Evolutionary conservation across 1,140 invertebrate species (phyloP).

Genomic region (Heliconius melpomene): DNA sequence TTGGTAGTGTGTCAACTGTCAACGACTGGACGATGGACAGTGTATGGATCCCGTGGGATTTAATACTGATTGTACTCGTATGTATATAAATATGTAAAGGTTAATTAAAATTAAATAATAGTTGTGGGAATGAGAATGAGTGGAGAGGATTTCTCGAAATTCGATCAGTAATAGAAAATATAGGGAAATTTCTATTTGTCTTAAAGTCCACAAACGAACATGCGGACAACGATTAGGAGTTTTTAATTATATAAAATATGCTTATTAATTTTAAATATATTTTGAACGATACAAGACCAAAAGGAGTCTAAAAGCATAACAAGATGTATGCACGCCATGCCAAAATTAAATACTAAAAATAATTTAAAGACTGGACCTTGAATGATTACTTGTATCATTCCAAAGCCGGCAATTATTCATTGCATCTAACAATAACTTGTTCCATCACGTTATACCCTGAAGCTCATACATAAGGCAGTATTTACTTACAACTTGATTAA

Average conservation of each 20-base stretch:
- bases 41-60: background rate
- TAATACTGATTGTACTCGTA: background rate
- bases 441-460: background rate
- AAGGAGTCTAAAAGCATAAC: background rate
- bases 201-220: background rate
- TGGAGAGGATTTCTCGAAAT: too few species aligned
- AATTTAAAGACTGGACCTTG: background rate
- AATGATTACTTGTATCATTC: background rate
- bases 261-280: too few species aligned
- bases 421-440: background rate
- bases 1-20: constrained; percentile 2
- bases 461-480: background rate
- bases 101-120: too few species aligned
- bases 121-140: too few species aligned
- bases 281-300: too few species aligned
- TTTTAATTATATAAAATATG: too few species aligned
- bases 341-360: background rate
- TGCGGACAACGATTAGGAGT: too few species aligned
- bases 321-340: background rate
- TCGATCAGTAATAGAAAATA: too few species aligned
- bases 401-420: background rate
- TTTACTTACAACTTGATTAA: constrained; percentile 9
- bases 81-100: background rate
- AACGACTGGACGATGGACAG: background rate
- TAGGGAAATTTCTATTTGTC: too few species aligned